These are phyloP conservation scores for Vultur gryphus DNA, from an alignment of 2,797 vertebrate genomes.

Conservation along the genomic window DNA sequence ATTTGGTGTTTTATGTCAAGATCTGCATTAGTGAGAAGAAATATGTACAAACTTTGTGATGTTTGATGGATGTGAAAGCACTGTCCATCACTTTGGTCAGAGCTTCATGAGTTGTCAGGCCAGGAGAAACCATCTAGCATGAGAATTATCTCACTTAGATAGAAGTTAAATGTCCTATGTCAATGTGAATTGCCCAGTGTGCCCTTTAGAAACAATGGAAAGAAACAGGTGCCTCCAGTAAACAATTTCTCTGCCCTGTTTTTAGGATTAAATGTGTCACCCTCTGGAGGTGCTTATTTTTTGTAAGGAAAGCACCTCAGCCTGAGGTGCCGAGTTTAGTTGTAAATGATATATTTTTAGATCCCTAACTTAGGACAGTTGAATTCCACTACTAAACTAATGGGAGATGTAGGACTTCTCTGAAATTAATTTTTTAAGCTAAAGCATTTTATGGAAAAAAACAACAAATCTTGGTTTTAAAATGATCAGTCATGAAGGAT, in stretches of 20 bases:
- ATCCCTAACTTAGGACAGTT: background rate
- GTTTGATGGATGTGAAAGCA: background rate
- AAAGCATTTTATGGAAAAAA: background rate
- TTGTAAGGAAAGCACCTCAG: background rate
- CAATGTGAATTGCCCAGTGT: background rate
- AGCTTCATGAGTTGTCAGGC: background rate
- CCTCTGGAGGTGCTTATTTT: background rate
- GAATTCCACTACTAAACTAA: background rate
- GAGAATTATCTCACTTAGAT: background rate
- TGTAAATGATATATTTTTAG: background rate
- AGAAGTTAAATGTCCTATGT: background rate
- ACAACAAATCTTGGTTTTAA: background rate
- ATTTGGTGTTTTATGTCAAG: background rate
- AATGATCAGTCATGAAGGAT: background rate
- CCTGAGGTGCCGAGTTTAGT: background rate
- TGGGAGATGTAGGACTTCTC: background rate
- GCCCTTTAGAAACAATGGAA: background rate
- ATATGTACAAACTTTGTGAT: background rate
- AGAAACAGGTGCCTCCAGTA: background rate
- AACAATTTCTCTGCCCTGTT: background rate
- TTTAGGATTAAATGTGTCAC: background rate
- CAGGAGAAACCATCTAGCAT: background rate
- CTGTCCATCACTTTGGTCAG: background rate
- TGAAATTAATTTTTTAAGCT: background rate
- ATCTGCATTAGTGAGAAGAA: background rate